These are phyloP conservation scores for Ormyrus nitidulus DNA, from an alignment of 2,888 invertebrate species.

Conservation along the genomic window DNA sequence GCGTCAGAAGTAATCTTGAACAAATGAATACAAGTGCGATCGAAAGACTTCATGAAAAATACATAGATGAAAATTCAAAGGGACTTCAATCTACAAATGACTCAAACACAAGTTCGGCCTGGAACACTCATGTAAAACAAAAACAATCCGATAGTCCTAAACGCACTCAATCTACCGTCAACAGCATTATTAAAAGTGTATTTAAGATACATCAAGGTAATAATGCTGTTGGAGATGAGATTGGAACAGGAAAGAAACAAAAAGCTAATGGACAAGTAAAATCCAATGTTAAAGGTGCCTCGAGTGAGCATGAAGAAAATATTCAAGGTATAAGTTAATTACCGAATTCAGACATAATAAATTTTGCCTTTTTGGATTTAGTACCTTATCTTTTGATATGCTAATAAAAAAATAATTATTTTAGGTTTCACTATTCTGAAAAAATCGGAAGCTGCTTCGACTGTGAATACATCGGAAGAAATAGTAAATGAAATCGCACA, in stretches of 20 bases:
- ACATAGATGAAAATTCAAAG: conserved; percentile 43
- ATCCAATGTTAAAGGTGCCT: conserved; percentile 33
- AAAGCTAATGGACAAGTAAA: conserved; percentile 58
- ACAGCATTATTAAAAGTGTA: conserved; percentile 67
- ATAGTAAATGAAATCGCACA: conserved; percentile 66
- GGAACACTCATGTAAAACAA: conserved; percentile 60
- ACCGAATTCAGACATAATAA: neutral
- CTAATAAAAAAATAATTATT: conserved; percentile 14
- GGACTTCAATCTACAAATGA: conserved; percentile 27
- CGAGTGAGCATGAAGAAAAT: conserved; percentile 48
- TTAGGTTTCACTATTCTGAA: conserved; percentile 69
- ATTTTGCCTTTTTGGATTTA: no score
- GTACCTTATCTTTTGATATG: neutral
- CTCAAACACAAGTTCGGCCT: conserved; percentile 33
- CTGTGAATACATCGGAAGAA: conserved; percentile 60
- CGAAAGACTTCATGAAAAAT: conserved; percentile 47
- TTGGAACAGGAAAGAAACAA: conserved; percentile 49
- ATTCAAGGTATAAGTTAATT: conserved; percentile 44
- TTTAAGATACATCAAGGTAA: conserved; percentile 63
- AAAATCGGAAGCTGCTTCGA: conserved; percentile 60
- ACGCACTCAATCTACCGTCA: conserved; percentile 66
- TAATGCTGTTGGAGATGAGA: conserved; percentile 47
- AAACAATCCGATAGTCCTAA: conserved; percentile 62
- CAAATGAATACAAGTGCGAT: conserved; percentile 35
- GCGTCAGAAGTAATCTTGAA: conserved; percentile 41